These are phyloP conservation scores for Dolichallabes microphthalmus DNA, from an alignment of 2,113 vertebrate genomes.

Conservation along the genomic window DNA sequence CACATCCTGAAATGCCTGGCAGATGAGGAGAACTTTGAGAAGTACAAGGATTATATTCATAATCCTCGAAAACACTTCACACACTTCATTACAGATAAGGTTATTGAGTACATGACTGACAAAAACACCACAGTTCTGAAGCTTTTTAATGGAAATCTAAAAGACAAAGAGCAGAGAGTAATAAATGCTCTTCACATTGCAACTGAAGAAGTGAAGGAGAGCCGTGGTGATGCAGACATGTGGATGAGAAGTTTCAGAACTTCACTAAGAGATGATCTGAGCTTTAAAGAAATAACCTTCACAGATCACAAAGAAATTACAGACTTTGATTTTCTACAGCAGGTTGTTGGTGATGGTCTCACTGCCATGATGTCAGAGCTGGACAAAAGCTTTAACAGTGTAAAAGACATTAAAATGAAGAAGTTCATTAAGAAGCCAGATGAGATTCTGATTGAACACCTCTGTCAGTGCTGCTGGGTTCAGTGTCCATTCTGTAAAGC, in stretches of 20 bases:
- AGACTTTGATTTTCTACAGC: slow-evolving; percentile 10
- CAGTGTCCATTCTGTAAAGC: slow-evolving; percentile 27
- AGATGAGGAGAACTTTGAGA: background rate
- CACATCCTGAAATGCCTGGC: background rate
- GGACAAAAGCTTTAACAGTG: background rate
- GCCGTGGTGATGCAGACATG: too few species aligned
- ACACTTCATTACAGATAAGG: slow-evolving; percentile 55
- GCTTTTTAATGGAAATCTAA: background rate
- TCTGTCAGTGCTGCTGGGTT: slow-evolving; percentile 26
- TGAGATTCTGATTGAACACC: slow-evolving; percentile 39
- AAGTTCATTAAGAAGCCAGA: slow-evolving; percentile 29
- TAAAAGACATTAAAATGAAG: background rate
- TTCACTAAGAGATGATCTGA: slow-evolving; percentile 3
- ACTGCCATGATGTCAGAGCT: background rate
- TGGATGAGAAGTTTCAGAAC: background rate
- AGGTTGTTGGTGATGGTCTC: background rate
- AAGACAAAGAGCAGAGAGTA: background rate
- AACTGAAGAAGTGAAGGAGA: too few species aligned
- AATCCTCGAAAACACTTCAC: slow-evolving; percentile 26
- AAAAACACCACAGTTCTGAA: background rate
- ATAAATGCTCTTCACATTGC: too few species aligned
- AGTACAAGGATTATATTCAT: slow-evolving; percentile 62
- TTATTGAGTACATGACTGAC: slow-evolving; percentile 50
- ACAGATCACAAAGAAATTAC: background rate
- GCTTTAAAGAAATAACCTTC: background rate